Evolutionary conservation across 2,888 invertebrate species (phyloP).

Genomic region (Mechanitis messenoides): DNA sequence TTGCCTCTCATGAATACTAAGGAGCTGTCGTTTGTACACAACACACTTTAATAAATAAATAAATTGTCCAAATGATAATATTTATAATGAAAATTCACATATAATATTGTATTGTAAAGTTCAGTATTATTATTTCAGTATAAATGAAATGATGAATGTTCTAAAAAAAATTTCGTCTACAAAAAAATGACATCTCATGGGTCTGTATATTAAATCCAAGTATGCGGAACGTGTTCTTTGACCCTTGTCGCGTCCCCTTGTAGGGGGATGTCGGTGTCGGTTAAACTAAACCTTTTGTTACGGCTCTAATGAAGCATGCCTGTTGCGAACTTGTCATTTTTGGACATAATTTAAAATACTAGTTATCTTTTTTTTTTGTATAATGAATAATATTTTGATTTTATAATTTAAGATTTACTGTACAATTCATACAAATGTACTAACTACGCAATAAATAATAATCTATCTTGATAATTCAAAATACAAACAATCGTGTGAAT

Average conservation of each 20-base stretch:
- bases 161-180: neutral
- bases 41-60: neutral
- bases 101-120: too few relatives aligned
- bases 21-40: constrained; percentile 17
- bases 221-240: constrained; percentile 44
- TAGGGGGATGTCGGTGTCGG: constrained; percentile 10
- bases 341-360: neutral
- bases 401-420: too few relatives aligned
- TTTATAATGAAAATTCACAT: too few relatives aligned
- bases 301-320: constrained; percentile 4
- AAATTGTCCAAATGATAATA: too few relatives aligned
- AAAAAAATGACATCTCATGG: neutral
- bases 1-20: constrained; percentile 66
- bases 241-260: constrained; percentile 40
- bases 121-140: too few relatives aligned
- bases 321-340: neutral
- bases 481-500: constrained; percentile 17
- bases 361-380: neutral
- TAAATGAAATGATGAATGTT: too few relatives aligned
- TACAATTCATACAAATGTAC: neutral
- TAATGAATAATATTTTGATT: too few relatives aligned
- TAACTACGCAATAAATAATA: neutral
- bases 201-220: constrained; percentile 41
- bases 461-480: neutral
- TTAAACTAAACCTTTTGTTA: constrained; percentile 10